phyloP scores from a whole-genome alignment of 2,113 vertebrate genomes.

The Mus pahari region DNA sequence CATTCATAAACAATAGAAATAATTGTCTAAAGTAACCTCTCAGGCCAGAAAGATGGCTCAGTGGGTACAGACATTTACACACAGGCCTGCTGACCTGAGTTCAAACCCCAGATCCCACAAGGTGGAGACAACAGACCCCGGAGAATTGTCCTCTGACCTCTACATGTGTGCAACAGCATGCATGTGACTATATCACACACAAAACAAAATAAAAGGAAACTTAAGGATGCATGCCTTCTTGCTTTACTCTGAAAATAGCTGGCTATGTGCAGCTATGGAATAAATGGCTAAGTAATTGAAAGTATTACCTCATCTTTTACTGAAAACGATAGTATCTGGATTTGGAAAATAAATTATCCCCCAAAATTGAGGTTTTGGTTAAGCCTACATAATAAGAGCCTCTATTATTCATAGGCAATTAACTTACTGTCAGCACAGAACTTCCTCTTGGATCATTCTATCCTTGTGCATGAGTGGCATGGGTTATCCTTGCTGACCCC shows the following conservation, averaged over 20 bases:
- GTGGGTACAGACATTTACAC: not conserved
- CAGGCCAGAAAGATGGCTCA: not conserved
- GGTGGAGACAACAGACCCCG: not conserved
- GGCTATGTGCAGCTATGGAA: not conserved
- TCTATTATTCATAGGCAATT: not conserved
- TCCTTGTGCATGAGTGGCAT: not conserved
- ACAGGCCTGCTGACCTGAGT: not conserved
- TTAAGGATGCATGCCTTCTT: not conserved
- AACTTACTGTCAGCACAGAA: not conserved
- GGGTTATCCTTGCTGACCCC: not conserved
- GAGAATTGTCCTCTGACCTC: not conserved
- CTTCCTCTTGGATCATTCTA: slow-evolving; percentile 6
- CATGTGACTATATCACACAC: not conserved
- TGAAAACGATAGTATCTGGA: slow-evolving; percentile 37
- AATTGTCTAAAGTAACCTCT: not conserved
- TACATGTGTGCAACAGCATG: not conserved
- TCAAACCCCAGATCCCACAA: not conserved
- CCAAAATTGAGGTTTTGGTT: not conserved
- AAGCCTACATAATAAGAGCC: not conserved
- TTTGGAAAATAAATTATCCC: slow-evolving; percentile 44
- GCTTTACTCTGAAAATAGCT: not conserved
- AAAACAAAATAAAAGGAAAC: not conserved
- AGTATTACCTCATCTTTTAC: not conserved
- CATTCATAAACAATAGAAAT: not conserved
- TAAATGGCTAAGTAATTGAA: slow-evolving; percentile 13